Conservation (phyloP, 2,888 invertebrate species). For the Axea sp. region DNA sequence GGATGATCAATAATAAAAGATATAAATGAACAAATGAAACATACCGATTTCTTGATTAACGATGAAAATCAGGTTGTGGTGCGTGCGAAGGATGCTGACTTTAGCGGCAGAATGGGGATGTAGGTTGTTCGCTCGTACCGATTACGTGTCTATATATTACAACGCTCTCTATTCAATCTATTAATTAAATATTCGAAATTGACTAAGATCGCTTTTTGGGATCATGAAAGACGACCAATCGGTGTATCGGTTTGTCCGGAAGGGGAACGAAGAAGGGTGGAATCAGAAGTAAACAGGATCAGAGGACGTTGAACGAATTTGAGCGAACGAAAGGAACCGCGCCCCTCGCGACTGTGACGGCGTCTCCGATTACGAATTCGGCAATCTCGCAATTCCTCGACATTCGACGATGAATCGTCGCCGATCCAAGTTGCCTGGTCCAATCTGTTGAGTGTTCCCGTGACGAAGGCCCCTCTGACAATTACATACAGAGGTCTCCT, state of each 20-base stretch:
- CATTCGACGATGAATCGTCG: conserved; percentile 17
- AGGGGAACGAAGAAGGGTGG: no score
- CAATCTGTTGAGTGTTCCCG: conserved; percentile 6
- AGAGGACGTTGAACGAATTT: conserved; percentile 45
- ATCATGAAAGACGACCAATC: conserved; percentile 28
- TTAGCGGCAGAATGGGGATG: conserved; percentile 63
- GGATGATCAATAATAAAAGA: conserved; percentile 73
- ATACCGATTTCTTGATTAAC: conserved; percentile 76
- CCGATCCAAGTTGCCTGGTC: conserved; percentile 22
- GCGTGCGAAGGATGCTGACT: conserved; percentile 78
- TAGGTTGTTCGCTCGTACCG: conserved; percentile 60
- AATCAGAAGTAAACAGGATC: conserved; percentile 30
- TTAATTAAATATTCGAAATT: conserved; percentile 31
- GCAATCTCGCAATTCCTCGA: conserved; percentile 12
- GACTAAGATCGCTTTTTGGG: conserved; percentile 36
- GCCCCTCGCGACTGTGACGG: conserved; percentile 26
- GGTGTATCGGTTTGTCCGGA: conserved; percentile 5
- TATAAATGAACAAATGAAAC: conserved; percentile 77
- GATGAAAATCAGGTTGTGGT: conserved; percentile 76
- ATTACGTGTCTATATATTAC: conserved; percentile 9
- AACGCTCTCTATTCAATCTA: conserved; percentile 15
- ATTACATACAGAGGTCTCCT: conserved; percentile 13
- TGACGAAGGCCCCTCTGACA: conserved; percentile 1
- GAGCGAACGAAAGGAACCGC: conserved; percentile 39
- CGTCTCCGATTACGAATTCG: conserved; percentile 1